Percentiles rank a stretch among this genome's conserved stretches.
Evolutionary conservation across 64 coral and sea anemone species (phyloP).

Genomic region (Hydrozoanthus tunicans): DNA sequence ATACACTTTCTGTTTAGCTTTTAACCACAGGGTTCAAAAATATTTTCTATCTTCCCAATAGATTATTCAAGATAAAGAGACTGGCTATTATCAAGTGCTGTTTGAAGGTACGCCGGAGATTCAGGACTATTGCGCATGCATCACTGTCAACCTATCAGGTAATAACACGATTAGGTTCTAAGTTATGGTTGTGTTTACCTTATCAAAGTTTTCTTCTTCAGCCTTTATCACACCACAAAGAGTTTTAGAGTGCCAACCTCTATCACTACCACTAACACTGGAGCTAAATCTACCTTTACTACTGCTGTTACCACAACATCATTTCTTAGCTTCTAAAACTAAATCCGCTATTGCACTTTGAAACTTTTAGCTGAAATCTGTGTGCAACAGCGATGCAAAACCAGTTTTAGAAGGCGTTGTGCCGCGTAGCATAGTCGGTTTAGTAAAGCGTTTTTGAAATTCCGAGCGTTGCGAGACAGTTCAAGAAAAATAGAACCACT

Average conservation of each 20-base stretch:
- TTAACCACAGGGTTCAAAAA: background rate
- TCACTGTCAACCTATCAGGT: slow-evolving; percentile 52
- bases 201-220: background rate
- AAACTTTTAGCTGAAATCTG: too few relatives aligned
- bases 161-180: too few relatives aligned
- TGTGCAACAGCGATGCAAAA: too few relatives aligned
- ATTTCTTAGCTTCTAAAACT: too few relatives aligned
- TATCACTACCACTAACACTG: background rate
- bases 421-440: too few relatives aligned
- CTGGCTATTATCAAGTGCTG: slow-evolving; percentile 67
- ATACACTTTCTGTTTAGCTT: background rate
- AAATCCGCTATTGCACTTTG: too few relatives aligned
- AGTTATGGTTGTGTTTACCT: background rate
- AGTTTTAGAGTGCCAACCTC: too few relatives aligned
- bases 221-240: too few relatives aligned
- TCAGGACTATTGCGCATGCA: slow-evolving; percentile 54
- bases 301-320: background rate
- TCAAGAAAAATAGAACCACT: too few relatives aligned
- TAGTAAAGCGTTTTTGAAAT: too few relatives aligned
- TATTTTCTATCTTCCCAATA: background rate
- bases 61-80: slow-evolving; percentile 66
- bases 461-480: too few relatives aligned
- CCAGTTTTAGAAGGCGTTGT: too few relatives aligned
- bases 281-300: background rate
- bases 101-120: slow-evolving; percentile 64